Base-by-base conservation (phyloP, 2,888 invertebrate species). In the Melanostoma mellinum region DNA sequence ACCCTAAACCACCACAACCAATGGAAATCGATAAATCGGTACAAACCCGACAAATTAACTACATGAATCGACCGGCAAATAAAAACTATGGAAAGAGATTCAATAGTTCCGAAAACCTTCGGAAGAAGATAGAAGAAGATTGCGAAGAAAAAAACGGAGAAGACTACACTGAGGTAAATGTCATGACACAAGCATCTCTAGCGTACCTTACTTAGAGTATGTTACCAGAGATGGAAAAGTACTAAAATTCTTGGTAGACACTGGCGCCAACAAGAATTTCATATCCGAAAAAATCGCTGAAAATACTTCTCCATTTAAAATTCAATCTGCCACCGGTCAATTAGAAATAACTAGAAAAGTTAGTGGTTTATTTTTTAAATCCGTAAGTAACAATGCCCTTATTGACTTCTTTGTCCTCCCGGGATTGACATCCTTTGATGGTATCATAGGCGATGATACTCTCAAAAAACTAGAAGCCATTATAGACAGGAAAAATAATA, bases 361-460 rank as follows among this genome's bases (percentile, higher is more conserved):
- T 36, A 60, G 10, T 20, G 52, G 33, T 4, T 38, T 30, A 2
- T 50, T 60, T 38, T 56, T 68, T 52, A 58, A n/a, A 36, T 20
- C 20, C 20, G 20, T 20, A 20, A 71, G 74, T 3, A 71, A 69
- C 32, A 61, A 75, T 38, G 44, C 68, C 36, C 20, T n/a, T 20
- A 67, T 74, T 2, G 68, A 73, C 44, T 85, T 82, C 56, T 81
- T 76, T 36, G 65, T 85, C 9, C 38, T 79, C 30, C 76, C 82
- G n/a, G 60, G 67, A 8, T 52, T 85, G 9, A 53, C 5, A n/a
- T 56, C 58, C 4, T 86, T 84, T 46, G 79, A 77, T 35, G 86
- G 81, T 20, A 85, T 84, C 6, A 84, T 85, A 9, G 84, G 86
- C 3, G 85, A 86, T 48, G 85, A 85, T 48, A 78, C 72, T 4